Evolutionary conservation across 2,113 vertebrate genomes (phyloP).

Genomic region (Melanostigma gelatinosum): DNA sequence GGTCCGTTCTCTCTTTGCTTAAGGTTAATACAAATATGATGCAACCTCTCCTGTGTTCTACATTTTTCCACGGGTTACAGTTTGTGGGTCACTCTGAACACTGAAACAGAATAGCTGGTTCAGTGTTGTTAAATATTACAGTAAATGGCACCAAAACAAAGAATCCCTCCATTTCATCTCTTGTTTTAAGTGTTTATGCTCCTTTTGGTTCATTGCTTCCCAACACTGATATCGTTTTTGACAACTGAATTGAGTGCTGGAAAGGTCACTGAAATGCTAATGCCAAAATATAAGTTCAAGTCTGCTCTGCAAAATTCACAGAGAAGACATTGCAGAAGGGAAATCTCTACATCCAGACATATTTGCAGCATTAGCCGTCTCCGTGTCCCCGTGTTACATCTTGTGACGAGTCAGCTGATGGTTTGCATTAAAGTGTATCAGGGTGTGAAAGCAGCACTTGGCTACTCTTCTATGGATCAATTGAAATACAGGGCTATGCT

Average conservation of each 20-base stretch:
- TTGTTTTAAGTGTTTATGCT: conserved; percentile 33
- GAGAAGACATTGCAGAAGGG: conserved; percentile 22
- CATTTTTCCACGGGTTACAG: conserved; percentile 23
- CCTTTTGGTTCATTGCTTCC: conserved; percentile 22
- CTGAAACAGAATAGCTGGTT: background rate
- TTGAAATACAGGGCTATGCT: conserved; percentile 61
- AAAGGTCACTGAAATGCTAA: conserved; percentile 70
- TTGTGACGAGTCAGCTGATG: conserved; percentile 32
- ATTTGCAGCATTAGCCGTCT: conserved; percentile 37
- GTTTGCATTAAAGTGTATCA: conserved; percentile 56
- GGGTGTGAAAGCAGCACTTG: conserved; percentile 55
- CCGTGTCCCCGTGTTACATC: conserved; percentile 11
- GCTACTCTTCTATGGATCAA: conserved; percentile 56
- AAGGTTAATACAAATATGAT: conserved; percentile 45
- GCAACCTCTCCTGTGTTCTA: background rate
- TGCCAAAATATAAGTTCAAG: conserved; percentile 55
- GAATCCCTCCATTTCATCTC: conserved; percentile 17
- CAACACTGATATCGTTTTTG: conserved; percentile 31
- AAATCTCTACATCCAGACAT: conserved; percentile 26
- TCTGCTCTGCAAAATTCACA: conserved; percentile 46
- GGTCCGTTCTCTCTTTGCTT: conserved; percentile 38
- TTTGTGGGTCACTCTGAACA: conserved; percentile 22
- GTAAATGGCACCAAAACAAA: conserved; percentile 16
- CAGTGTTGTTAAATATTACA: background rate
- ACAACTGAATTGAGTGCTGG: conserved; percentile 43